A percentile compares a stretch with the other conserved stretches of the same genome.
Conservation (phyloP, 2,797 vertebrate genomes). For the Fundulus diaphanus region DNA sequence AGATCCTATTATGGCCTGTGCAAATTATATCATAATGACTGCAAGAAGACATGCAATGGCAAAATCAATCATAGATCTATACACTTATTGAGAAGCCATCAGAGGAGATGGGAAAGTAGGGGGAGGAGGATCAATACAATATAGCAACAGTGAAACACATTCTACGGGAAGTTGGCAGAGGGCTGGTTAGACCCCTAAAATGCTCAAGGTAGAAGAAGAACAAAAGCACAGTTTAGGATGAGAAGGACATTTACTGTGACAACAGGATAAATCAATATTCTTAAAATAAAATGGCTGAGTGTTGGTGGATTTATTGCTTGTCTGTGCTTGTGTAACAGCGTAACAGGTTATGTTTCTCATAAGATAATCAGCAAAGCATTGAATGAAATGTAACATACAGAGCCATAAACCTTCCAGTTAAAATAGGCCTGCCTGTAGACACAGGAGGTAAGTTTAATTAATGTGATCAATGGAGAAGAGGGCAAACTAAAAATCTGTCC, state of each 20-base stretch:
- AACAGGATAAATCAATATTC: constrained; percentile 41
- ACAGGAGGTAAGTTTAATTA: background rate
- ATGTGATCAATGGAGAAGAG: background rate
- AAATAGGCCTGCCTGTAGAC: background rate
- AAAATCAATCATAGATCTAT: constrained; percentile 82
- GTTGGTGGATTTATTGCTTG: constrained; percentile 2
- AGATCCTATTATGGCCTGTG: constrained; percentile 74
- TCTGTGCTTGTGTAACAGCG: background rate
- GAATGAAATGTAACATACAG: background rate
- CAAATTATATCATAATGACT: constrained; percentile 78
- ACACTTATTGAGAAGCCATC: constrained; percentile 78
- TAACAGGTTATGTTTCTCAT: background rate
- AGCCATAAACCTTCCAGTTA: background rate
- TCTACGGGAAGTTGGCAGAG: constrained; percentile 40
- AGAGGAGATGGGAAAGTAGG: constrained; percentile 51
- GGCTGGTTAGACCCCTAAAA: constrained; percentile 36
- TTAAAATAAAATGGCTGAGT: constrained; percentile 23
- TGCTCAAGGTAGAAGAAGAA: constrained; percentile 21
- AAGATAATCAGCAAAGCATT: background rate
- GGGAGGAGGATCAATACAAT: constrained; percentile 57
- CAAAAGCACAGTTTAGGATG: constrained; percentile 25
- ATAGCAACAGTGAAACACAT: constrained; percentile 64
- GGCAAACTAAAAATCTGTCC: background rate
- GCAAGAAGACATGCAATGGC: constrained; percentile 72
- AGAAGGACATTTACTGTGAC: constrained; percentile 34